A percentile compares a stretch with the other conserved stretches of the same genome.
Evolutionary conservation across 2,888 invertebrate species (phyloP).

Genomic region (Drosophila robusta): DNA sequence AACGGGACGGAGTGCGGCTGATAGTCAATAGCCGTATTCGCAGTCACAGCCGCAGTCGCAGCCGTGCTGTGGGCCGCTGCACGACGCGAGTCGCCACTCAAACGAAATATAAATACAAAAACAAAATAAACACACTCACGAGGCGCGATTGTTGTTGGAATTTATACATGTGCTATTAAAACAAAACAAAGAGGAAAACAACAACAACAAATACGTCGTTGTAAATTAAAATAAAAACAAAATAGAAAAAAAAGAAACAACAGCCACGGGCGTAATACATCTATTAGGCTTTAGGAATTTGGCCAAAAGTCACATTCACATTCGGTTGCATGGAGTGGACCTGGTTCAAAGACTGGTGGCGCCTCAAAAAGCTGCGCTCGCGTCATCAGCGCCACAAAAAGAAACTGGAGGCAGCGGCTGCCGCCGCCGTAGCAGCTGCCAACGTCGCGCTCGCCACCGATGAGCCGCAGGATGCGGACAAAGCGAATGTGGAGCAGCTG

Average conservation of each 20-base stretch:
- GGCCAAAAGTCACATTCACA: neutral
- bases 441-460: neutral
- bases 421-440: constrained; percentile 23
- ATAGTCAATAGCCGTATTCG: constrained; percentile 26
- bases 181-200: neutral
- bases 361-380: constrained; percentile 89
- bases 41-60: constrained; percentile 8
- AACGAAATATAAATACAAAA: neutral
- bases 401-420: constrained; percentile 58
- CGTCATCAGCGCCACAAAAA: constrained; percentile 72
- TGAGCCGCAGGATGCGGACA: neutral
- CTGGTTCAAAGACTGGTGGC: constrained; percentile 93
- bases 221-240: constrained; percentile 2
- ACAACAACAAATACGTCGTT: constrained; percentile 7
- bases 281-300: neutral
- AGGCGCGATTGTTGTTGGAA: constrained; percentile 21
- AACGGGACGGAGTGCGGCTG: constrained; percentile 14
- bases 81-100: constrained; percentile 21
- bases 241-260: constrained; percentile 1
- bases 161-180: constrained; percentile 20
- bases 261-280: neutral
- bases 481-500: neutral
- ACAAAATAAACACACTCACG: neutral
- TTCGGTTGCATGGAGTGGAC: constrained; percentile 89
- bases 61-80: constrained; percentile 5